Evolutionary conservation across 2,797 vertebrate species (phyloP).

Genomic region (Ispidina lecontei): DNA sequence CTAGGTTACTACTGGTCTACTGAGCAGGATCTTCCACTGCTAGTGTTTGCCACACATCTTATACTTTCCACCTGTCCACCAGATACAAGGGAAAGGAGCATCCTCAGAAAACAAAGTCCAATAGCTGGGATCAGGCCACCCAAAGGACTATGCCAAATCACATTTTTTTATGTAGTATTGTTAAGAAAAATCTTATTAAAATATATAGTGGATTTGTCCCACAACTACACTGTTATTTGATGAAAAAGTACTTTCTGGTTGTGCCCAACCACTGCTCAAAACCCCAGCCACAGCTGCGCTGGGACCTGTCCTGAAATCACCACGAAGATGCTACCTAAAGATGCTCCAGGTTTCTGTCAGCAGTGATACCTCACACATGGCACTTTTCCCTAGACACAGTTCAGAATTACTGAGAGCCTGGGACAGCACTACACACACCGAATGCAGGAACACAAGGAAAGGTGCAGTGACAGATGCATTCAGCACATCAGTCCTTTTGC

Average conservation of each 20-base stretch:
- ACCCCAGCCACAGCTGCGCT: neutral
- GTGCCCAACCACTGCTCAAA: neutral
- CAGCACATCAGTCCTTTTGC: neutral
- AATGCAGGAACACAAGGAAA: neutral
- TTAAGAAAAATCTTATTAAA: neutral
- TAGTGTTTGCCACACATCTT: neutral
- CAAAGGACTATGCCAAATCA: neutral
- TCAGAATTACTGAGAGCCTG: neutral
- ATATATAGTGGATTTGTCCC: neutral
- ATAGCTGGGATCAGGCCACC: neutral
- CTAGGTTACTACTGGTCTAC: neutral
- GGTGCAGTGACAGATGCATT: neutral
- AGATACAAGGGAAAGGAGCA: neutral
- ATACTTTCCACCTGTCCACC: accelerated
- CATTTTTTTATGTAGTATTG: neutral
- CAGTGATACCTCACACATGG: neutral
- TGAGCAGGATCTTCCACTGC: neutral
- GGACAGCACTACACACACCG: neutral
- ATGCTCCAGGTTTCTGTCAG: neutral
- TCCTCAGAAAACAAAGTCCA: neutral
- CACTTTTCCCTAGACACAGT: neutral
- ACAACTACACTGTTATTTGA: neutral
- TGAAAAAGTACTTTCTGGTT: neutral
- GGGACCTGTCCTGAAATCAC: neutral
- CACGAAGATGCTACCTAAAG: neutral